Base-by-base conservation (phyloP, 2,113 vertebrate species). In the Poecile atricapillus region DNA sequence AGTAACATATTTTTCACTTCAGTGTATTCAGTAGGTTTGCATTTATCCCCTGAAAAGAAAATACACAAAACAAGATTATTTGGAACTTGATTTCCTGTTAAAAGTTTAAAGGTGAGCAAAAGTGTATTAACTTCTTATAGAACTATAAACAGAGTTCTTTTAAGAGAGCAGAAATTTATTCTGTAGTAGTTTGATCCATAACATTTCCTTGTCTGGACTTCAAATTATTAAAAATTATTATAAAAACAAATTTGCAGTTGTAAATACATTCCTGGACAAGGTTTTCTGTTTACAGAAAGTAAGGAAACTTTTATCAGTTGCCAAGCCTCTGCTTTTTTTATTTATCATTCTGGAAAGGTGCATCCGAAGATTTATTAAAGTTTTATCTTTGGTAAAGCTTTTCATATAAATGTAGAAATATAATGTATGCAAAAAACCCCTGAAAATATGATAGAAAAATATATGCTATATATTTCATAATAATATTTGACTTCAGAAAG, bases 1-100 rank as follows among this genome's bases (percentile, higher is more conserved):
- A 99, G 92, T 77, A 99, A 94, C 94, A 98, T 98, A 89, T 90
- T 98, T 97, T 99, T 99, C 96, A 99, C 97, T 94, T 98, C 97
- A 47, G 83, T 97, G 82, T 99, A 99, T 93, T 99, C 98, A 63
- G 95, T 97, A 83, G 98, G 92, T 95, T 98, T 98, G 96, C 99
- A 99, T 95, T 98, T 98, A 90, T 99, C 98, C 60, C 99, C 99
- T 99, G 98, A 33, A 97, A 98, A 96, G 19, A 50, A 87, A 97
- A 94, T 15, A 75, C 3, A 77, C 15, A 84, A 80, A 64, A 74
- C 4, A 86, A 91, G 4, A 22, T 64, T 90, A 89, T 14, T 89
- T 24, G 52, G 7, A 74, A 82, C 41, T 69, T 49, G 3, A 44
- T 58, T 82, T 93, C n/a, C 37, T 59, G 30, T 17, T 52, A 49